phyloP scores from a whole-genome alignment of 1,140 invertebrate species.

The Caenorhabditis inopinata region DNA sequence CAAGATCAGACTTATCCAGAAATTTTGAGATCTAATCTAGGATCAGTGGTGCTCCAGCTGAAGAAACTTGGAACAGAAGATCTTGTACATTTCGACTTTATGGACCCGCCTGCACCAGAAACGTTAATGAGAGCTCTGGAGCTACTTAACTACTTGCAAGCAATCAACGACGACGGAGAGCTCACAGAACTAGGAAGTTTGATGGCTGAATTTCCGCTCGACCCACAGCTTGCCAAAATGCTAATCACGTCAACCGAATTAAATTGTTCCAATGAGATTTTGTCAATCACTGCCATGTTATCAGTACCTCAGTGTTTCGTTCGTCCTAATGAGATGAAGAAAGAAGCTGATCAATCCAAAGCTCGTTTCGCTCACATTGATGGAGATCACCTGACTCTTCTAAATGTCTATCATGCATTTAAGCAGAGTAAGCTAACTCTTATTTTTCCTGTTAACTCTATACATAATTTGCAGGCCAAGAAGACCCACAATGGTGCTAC shows the following conservation, averaged over 20 bases:
- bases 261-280: constrained; percentile 98
- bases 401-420: constrained; percentile 96
- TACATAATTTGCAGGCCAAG: constrained; percentile 69
- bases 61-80: constrained; percentile 99
- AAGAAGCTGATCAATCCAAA: constrained; percentile 97
- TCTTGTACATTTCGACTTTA: constrained; percentile 99
- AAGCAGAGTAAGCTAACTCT: constrained; percentile 81
- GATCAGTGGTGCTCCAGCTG: constrained; percentile 92
- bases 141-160: constrained; percentile 92
- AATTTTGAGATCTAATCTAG: constrained; percentile 89
- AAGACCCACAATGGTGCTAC: constrained; percentile 97
- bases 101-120: constrained; percentile 99
- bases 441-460: not conserved
- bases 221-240: constrained; percentile 96
- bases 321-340: constrained; percentile 95
- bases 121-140: constrained; percentile 98
- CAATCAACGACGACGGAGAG: constrained; percentile 93
- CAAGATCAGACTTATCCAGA: constrained; percentile 99
- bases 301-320: constrained; percentile 99
- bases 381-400: constrained; percentile 91
- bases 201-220: constrained; percentile 98
- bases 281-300: constrained; percentile 97
- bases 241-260: constrained; percentile 87
- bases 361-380: constrained; percentile 99
- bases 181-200: constrained; percentile 92